Conservation (phyloP, 1,140 invertebrate genomes). For the Aplysia californica region DNA sequence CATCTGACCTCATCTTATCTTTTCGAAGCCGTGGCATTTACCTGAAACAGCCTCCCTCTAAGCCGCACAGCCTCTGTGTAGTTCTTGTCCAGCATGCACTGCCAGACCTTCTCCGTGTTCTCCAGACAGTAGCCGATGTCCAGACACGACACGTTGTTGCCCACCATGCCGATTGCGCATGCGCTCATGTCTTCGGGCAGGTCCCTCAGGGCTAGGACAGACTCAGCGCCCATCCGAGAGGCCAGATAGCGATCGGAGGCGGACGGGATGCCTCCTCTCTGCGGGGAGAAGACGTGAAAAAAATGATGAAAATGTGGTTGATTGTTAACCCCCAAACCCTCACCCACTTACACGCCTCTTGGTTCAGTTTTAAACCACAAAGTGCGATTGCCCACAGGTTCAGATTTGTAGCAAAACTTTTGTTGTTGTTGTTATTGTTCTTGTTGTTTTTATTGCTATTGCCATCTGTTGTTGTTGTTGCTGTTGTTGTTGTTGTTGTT, state of each 20-base stretch:
- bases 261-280: slow-evolving; percentile 15
- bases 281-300: neutral
- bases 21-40: too few relatives aligned
- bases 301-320: too few relatives aligned
- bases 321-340: too few relatives aligned
- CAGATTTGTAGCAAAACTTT: too few relatives aligned
- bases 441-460: too few relatives aligned
- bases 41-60: neutral
- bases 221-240: neutral
- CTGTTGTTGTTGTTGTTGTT: too few relatives aligned
- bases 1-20: too few relatives aligned
- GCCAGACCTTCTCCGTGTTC: neutral
- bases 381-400: too few relatives aligned
- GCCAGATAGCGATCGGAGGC: slow-evolving; percentile 11
- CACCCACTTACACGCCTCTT: too few relatives aligned
- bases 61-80: neutral
- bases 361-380: too few relatives aligned
- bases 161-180: neutral
- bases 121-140: neutral
- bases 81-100: neutral
- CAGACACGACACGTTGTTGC: neutral
- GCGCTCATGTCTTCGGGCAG: neutral
- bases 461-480: too few relatives aligned
- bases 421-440: too few relatives aligned
- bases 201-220: neutral